phyloP scores from a whole-genome alignment of 2,113 vertebrate genomes.

The Tragelaphus scriptus region DNA sequence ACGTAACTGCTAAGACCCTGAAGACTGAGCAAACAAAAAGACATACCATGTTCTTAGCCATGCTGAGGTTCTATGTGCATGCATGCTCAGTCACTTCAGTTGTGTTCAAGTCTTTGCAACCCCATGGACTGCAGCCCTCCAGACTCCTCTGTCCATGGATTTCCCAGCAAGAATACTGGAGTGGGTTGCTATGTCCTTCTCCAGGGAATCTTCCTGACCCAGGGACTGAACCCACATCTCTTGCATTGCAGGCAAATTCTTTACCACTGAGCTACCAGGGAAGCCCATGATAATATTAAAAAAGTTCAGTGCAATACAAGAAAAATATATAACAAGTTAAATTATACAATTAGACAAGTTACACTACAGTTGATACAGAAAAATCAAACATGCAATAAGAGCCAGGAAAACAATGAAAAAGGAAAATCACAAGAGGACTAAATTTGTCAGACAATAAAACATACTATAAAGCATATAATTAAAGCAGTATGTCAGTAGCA shows the following conservation, averaged over 20 bases:
- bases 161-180: background rate
- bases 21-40: background rate
- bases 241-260: background rate
- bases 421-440: background rate
- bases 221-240: background rate
- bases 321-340: background rate
- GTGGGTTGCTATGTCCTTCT: background rate
- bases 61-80: background rate
- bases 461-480: background rate
- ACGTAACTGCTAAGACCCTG: background rate
- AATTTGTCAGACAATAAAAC: background rate
- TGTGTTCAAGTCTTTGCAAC: background rate
- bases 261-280: background rate
- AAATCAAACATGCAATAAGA: background rate
- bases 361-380: background rate
- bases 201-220: background rate
- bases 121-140: background rate
- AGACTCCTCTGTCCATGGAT: background rate
- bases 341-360: background rate
- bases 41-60: background rate
- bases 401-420: background rate
- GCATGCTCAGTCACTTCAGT: background rate
- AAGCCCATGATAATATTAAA: background rate
- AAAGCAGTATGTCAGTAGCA: background rate
- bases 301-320: background rate